phyloP scores from a whole-genome alignment of 2,888 invertebrate genomes.

The Oligia strigilis region DNA sequence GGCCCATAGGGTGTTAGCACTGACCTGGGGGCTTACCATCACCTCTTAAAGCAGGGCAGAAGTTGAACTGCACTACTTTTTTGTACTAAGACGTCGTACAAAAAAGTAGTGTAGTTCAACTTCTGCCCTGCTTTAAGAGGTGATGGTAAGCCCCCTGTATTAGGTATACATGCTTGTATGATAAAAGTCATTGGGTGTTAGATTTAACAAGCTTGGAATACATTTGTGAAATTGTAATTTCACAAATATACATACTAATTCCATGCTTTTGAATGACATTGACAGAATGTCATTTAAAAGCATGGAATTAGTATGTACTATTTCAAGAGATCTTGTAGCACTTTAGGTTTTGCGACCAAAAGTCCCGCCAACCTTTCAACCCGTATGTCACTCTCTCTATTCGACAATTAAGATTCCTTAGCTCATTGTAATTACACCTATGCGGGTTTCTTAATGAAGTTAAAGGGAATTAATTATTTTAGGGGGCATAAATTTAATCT shows the following conservation, averaged over 20 bases:
- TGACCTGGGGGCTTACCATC: too few relatives aligned
- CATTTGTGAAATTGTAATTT: too few relatives aligned
- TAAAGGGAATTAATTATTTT: constrained; percentile 90
- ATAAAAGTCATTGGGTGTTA: too few relatives aligned
- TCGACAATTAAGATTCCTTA: constrained; percentile 90
- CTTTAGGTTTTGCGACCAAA: not conserved
- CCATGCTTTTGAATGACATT: not conserved
- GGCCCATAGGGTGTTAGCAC: too few relatives aligned
- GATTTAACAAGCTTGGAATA: too few relatives aligned
- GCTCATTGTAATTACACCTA: constrained; percentile 90
- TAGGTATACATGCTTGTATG: too few relatives aligned
- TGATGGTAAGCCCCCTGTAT: too few relatives aligned
- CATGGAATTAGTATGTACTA: not conserved
- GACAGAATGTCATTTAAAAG: not conserved
- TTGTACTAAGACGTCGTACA: too few relatives aligned
- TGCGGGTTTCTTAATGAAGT: constrained; percentile 90
- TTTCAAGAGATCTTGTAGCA: not conserved
- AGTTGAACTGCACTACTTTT: too few relatives aligned
- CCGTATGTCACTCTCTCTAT: constrained; percentile 81
- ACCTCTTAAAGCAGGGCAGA: too few relatives aligned
- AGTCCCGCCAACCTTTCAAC: constrained; percentile 25
- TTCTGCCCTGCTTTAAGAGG: too few relatives aligned
- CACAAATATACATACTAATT: not conserved
- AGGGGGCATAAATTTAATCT: constrained; percentile 89
- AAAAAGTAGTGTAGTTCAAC: too few relatives aligned